Conservation (phyloP, 2,113 vertebrate species). For the Calonectris borealis region DNA sequence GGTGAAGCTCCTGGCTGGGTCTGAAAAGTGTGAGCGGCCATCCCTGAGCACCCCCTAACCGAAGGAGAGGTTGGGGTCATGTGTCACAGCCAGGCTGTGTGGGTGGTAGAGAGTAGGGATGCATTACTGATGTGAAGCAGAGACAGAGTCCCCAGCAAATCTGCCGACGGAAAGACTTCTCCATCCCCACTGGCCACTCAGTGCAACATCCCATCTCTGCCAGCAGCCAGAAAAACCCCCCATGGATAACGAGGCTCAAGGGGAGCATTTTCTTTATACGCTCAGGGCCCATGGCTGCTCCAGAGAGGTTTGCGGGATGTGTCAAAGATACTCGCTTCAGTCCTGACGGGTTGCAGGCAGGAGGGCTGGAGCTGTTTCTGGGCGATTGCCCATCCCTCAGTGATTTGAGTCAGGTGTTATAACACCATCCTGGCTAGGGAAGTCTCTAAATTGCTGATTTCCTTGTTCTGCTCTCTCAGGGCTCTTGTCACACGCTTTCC, state of each 20-base stretch:
- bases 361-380: background rate
- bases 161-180: background rate
- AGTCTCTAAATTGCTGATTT: background rate
- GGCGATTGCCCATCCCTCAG: background rate
- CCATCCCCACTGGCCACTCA: background rate
- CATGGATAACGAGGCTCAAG: background rate
- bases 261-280: background rate
- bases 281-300: background rate
- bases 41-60: background rate
- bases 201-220: background rate
- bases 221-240: background rate
- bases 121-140: background rate
- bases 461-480: background rate
- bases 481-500: background rate
- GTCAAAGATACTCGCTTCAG: background rate
- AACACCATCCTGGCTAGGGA: background rate
- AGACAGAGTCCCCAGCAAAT: background rate
- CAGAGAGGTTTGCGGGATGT: background rate
- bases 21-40: background rate
- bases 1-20: background rate
- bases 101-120: background rate
- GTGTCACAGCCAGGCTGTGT: background rate
- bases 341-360: background rate
- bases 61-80: background rate
- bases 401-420: background rate